Evolutionary conservation across 2,888 invertebrate species (phyloP).

Genomic region (Crepidodera aurea): DNA sequence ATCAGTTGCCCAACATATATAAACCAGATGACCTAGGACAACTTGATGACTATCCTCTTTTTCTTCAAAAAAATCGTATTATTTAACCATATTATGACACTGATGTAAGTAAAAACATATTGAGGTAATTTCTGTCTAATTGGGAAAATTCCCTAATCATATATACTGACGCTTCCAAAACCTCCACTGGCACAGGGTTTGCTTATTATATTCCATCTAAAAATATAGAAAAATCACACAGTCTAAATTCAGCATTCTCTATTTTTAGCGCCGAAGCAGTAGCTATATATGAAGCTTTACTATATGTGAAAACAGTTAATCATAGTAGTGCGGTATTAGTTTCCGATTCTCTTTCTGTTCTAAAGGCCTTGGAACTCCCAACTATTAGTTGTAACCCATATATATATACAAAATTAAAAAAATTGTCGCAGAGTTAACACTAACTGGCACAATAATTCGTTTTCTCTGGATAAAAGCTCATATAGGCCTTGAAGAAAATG

Average conservation of each 20-base stretch:
- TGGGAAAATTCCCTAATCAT: not conserved
- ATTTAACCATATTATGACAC: not conserved
- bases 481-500: not conserved
- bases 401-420: not conserved
- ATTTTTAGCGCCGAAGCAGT: not conserved
- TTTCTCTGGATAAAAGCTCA: not conserved
- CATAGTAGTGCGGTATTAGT: not conserved
- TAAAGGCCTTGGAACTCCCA: not conserved
- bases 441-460: not conserved
- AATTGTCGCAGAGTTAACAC: not conserved
- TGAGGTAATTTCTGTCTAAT: not conserved
- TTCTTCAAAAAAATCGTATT: not conserved
- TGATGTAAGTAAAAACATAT: not conserved
- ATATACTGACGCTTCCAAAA: not conserved
- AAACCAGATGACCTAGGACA: not conserved
- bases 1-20: not conserved
- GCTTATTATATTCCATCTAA: not conserved
- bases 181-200: not conserved
- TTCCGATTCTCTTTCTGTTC: not conserved
- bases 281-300: not conserved
- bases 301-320: not conserved
- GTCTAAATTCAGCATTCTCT: not conserved
- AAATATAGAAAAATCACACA: not conserved
- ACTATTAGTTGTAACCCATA: not conserved
- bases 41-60: not conserved